A percentile compares a stretch with the other conserved stretches of the same genome.
These are phyloP conservation scores for Anguilla pacifica DNA, from an alignment of 2,797 vertebrate species.

Conservation along the genomic window DNA sequence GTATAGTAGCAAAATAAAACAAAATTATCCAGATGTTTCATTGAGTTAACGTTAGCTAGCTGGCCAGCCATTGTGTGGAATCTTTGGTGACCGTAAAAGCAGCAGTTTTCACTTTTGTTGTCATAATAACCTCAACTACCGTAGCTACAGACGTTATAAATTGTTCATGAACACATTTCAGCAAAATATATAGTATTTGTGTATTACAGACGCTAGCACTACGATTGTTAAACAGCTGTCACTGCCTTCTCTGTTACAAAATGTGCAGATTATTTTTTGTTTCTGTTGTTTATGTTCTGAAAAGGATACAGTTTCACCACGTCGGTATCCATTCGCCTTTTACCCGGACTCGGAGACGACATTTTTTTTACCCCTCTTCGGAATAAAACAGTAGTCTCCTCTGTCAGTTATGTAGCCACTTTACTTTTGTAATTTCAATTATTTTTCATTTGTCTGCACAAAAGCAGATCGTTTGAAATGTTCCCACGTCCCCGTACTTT, in stretches of 20 bases:
- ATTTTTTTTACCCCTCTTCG: conserved; percentile 74
- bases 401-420: conserved; percentile 53
- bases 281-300: conserved; percentile 66
- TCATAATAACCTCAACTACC: conserved; percentile 25
- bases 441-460: conserved; percentile 21
- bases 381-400: conserved; percentile 47
- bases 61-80: background rate
- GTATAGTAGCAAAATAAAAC: background rate
- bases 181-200: conserved; percentile 1
- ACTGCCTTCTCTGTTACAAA: conserved; percentile 16
- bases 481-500: conserved; percentile 56
- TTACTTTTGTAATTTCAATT: conserved; percentile 20
- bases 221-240: conserved; percentile 45
- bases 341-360: conserved; percentile 87
- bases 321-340: conserved; percentile 88
- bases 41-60: background rate
- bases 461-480: conserved; percentile 28
- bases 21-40: background rate
- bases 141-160: conserved; percentile 21
- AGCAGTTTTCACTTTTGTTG: conserved; percentile 51
- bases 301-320: conserved; percentile 92
- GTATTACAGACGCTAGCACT: conserved; percentile 24
- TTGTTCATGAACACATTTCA: conserved; percentile 21
- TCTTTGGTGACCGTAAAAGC: conserved; percentile 26
- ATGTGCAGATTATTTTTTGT: conserved; percentile 35